Percentiles rank a stretch among this genome's conserved stretches.
These are phyloP conservation scores for Passer domesticus DNA, from an alignment of 2,113 vertebrate genomes.

Conservation along the genomic window DNA sequence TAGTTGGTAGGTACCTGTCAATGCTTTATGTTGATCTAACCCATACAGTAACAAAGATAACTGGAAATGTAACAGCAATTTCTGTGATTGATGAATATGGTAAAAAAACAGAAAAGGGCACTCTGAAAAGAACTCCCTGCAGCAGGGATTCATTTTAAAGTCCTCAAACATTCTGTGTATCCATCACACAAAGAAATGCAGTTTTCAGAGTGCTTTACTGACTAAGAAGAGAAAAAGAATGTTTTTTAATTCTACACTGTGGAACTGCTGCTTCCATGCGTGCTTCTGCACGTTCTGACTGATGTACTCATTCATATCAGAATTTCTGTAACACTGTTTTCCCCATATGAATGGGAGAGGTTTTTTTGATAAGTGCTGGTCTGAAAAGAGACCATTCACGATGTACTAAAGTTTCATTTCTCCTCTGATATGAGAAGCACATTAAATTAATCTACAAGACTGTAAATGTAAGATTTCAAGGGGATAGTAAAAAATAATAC, in stretches of 20 bases:
- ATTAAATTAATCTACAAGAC: background rate
- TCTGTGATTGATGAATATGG: background rate
- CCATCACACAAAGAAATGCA: background rate
- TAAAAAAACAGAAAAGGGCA: background rate
- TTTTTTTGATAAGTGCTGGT: background rate
- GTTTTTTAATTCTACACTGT: background rate
- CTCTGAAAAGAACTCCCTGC: background rate
- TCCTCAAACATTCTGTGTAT: background rate
- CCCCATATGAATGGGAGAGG: background rate
- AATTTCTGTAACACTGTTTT: background rate
- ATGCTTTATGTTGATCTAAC: background rate
- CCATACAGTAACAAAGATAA: background rate
- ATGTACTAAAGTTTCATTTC: background rate
- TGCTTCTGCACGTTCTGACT: background rate
- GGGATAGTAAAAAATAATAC: background rate
- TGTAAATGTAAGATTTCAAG: background rate
- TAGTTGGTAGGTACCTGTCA: constrained; percentile 79
- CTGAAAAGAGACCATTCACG: background rate
- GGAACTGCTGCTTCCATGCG: background rate
- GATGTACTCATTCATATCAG: background rate
- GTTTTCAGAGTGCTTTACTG: background rate
- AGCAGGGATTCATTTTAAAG: background rate
- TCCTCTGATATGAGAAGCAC: background rate
- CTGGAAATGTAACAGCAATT: background rate
- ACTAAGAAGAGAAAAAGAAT: background rate